These are phyloP conservation scores for Circaetus cinerascens DNA, from an alignment of 2,113 vertebrate species.

Conservation along the genomic window DNA sequence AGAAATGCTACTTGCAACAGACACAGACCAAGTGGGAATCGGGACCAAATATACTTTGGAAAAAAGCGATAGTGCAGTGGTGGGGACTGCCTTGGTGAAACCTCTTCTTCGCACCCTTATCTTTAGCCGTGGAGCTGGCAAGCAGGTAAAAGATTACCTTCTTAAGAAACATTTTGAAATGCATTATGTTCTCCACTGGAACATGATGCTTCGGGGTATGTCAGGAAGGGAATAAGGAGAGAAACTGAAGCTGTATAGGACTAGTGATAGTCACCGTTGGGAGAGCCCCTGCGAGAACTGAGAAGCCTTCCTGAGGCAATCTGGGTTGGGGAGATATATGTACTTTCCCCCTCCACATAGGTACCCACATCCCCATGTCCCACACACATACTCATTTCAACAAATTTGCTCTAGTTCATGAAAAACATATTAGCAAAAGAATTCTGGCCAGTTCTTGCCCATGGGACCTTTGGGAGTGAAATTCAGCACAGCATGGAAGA, in stretches of 20 bases:
- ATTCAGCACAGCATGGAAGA: not conserved
- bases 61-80: not conserved
- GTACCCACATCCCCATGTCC: accelerated
- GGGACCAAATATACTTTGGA: not conserved
- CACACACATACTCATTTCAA: not conserved
- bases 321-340: not conserved
- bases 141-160: not conserved
- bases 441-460: not conserved
- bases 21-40: accelerated
- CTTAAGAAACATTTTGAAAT: not conserved
- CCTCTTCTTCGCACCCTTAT: not conserved
- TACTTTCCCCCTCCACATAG: not conserved
- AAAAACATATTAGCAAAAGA: not conserved
- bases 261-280: not conserved
- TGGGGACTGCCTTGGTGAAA: not conserved
- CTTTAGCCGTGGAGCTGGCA: not conserved
- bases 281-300: not conserved
- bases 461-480: not conserved
- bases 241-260: not conserved
- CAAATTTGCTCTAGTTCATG: not conserved
- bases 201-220: not conserved
- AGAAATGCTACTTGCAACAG: not conserved
- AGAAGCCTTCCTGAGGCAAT: not conserved
- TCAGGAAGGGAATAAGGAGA: not conserved
- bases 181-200: not conserved